phyloP scores from a whole-genome alignment of 2,888 invertebrate genomes.

The Pecten maximus region DNA sequence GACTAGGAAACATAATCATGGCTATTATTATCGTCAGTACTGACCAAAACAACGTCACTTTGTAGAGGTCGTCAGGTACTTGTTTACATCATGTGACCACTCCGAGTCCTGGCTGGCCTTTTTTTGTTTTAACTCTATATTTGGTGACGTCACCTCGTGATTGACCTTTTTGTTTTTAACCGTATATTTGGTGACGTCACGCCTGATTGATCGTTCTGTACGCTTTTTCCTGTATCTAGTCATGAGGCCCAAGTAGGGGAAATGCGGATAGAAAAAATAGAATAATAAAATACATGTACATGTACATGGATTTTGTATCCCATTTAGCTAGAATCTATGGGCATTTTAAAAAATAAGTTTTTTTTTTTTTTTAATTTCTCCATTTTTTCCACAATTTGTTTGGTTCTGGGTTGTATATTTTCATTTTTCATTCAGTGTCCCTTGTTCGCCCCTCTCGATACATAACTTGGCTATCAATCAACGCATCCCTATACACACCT shows the following conservation, averaged over 20 bases:
- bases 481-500: neutral
- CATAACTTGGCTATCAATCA: neutral
- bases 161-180: slow-evolving; percentile 16
- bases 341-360: neutral
- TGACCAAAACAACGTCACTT: neutral
- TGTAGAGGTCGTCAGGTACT: neutral
- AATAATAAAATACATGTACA: too few species aligned
- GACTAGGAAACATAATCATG: too few species aligned
- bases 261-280: too few species aligned
- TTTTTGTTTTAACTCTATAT: too few species aligned
- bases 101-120: neutral
- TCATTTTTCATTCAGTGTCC: too few species aligned
- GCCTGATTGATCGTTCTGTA: neutral
- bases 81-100: neutral
- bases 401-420: too few species aligned
- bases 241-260: neutral
- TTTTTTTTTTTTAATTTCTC: neutral
- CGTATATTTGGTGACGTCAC: neutral
- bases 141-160: neutral
- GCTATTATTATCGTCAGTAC: neutral
- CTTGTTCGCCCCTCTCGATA: neutral
- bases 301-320: too few species aligned
- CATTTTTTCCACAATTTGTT: too few species aligned
- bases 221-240: slow-evolving; percentile 23
- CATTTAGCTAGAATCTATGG: too few species aligned